These are phyloP conservation scores for Timema cristinae DNA, from an alignment of 2,888 invertebrate genomes.

Conservation along the genomic window DNA sequence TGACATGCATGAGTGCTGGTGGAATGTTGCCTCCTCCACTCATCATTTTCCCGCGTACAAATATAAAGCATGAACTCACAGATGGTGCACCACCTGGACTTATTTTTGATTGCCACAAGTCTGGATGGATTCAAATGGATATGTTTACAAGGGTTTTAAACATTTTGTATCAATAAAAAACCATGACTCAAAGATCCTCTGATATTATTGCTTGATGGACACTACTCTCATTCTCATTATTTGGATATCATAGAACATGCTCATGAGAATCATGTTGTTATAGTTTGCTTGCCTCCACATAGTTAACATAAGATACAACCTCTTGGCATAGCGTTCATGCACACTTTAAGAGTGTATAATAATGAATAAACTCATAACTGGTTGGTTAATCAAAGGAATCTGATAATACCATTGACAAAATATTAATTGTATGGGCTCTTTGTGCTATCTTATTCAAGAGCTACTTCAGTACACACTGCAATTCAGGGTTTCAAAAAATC, in stretches of 20 bases:
- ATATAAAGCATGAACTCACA: not conserved
- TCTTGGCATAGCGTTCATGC: not conserved
- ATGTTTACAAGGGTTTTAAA: not conserved
- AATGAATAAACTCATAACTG: not conserved
- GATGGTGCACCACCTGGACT: not conserved
- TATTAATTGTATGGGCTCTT: not conserved
- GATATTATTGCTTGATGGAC: not conserved
- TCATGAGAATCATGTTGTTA: not conserved
- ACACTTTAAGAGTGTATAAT: not conserved
- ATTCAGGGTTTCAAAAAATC: not conserved
- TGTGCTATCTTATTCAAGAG: not conserved
- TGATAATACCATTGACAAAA: not conserved
- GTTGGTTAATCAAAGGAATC: not conserved
- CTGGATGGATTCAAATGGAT: not conserved
- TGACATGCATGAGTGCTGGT: not conserved
- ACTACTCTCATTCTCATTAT: constrained; percentile 1
- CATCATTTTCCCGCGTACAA: not conserved
- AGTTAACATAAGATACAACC: not conserved
- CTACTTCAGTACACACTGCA: not conserved
- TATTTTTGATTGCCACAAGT: not conserved
- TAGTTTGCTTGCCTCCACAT: not conserved
- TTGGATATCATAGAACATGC: not conserved
- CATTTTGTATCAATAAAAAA: constrained; percentile 10
- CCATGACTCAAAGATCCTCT: not conserved
- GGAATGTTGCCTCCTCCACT: not conserved